These are phyloP conservation scores for Polyodon spathula DNA, from an alignment of 2,113 vertebrate species.

Conservation along the genomic window DNA sequence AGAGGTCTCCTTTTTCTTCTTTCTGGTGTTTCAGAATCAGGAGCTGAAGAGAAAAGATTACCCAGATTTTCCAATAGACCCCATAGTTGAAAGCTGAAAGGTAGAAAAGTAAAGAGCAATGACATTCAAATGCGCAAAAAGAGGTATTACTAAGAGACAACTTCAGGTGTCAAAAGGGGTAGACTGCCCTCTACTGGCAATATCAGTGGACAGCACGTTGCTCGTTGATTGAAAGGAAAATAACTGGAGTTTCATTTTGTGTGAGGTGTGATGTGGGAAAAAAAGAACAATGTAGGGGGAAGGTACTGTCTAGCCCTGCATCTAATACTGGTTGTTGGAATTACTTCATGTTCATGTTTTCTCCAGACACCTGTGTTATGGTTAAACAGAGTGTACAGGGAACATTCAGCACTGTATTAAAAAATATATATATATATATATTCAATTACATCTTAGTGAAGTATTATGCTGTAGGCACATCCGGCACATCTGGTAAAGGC, in stretches of 20 bases:
- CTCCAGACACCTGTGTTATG: too few species aligned
- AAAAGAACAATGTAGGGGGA: too few species aligned
- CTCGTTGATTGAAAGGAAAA: neutral
- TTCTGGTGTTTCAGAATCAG: neutral
- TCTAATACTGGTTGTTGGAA: too few species aligned
- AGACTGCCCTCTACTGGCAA: constrained; percentile 15
- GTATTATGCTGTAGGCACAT: too few species aligned
- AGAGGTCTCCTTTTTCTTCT: constrained; percentile 7
- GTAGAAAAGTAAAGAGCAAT: neutral
- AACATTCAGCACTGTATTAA: too few species aligned
- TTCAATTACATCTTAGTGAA: too few species aligned
- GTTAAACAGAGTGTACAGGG: too few species aligned
- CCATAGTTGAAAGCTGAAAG: neutral
- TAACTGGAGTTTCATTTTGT: neutral
- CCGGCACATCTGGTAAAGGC: too few species aligned
- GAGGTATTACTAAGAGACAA: neutral
- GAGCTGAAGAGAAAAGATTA: neutral
- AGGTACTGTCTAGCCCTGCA: too few species aligned
- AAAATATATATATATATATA: too few species aligned
- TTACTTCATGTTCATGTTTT: too few species aligned
- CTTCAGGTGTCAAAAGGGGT: neutral
- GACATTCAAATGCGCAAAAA: neutral
- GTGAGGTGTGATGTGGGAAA: too few species aligned
- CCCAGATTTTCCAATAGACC: neutral
- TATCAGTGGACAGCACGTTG: neutral